Evolutionary conservation across 2,797 vertebrate species (phyloP).

Genomic region (Sebastes minor): DNA sequence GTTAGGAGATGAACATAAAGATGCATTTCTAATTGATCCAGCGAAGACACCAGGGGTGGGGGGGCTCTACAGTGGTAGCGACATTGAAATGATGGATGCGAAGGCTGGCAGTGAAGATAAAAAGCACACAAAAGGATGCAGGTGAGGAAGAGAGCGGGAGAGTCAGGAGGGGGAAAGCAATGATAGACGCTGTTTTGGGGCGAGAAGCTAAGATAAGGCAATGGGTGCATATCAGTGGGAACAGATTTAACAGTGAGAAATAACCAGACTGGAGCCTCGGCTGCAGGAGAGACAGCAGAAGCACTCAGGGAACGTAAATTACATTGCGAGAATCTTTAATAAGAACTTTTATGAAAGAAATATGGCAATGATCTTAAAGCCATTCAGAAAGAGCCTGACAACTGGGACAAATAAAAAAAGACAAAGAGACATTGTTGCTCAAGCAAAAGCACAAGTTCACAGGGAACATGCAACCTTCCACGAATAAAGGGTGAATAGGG

Average conservation of each 20-base stretch:
- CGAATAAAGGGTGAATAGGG: not conserved
- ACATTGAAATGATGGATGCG: constrained; percentile 56
- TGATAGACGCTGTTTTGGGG: constrained; percentile 49
- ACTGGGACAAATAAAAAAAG: not conserved
- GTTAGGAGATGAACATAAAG: constrained; percentile 71
- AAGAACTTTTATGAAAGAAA: not conserved
- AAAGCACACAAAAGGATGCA: constrained; percentile 40
- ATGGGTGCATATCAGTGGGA: constrained; percentile 53
- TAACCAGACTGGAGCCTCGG: constrained; percentile 11
- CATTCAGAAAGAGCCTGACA: not conserved
- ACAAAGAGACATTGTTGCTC: not conserved
- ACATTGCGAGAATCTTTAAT: not conserved
- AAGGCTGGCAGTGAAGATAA: constrained; percentile 61
- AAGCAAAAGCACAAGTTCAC: not conserved
- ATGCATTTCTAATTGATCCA: constrained; percentile 73
- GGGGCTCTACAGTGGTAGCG: constrained; percentile 24
- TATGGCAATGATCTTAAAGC: not conserved
- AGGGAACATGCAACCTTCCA: not conserved
- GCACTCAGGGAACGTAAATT: not conserved
- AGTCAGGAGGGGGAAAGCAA: constrained; percentile 33
- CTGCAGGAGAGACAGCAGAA: not conserved
- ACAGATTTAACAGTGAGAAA: constrained; percentile 51
- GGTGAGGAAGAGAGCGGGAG: constrained; percentile 40
- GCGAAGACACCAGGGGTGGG: constrained; percentile 27
- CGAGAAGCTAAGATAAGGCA: constrained; percentile 50